Evolutionary conservation across 2,888 invertebrate species (phyloP), one percentile per base, ranked within the genome.

Genomic region (Mesorhabditis sp.): DNA sequence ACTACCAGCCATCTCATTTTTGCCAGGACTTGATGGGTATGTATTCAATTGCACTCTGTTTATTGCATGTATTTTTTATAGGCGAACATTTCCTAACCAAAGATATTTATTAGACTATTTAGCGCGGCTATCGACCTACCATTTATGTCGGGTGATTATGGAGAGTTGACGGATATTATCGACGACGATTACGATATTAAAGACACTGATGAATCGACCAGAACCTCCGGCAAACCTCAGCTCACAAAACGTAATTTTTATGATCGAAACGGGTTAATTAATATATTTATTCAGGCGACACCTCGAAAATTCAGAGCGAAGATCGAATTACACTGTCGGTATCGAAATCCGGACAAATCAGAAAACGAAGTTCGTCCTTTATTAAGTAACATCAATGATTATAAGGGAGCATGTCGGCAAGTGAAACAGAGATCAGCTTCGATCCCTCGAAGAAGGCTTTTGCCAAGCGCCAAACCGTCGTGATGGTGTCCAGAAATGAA

Each of bases 1-100:
- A 64, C 74, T 82, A 43, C 80, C 79, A 4, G 75, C 75, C 42
- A 77, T 82, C 44, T 80, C 80, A 4, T 76, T 81, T 42, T 70
- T 82, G 7, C 58, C 58, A 10, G 58, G 58, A 50, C 58, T 50
- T 2, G 58, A 50, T 50, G 58, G n/a, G 58, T 50, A n/a, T 10
- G 58, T 10, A 13, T 28, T 28, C 28, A 28, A 28, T 28, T 28
- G 28, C 28, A 28, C 28, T 28, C 28, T 28, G 28, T 50, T 50
- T 50, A 13, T 50, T 13, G n/a, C 7, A 50, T 50, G 58, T n/a
- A 50, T 50, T 50, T 50, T 50, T n/a, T 13, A 50, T 13, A 50
- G 1, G 7, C 10, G n/a, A 50, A 50, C n/a, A 50, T 50, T 50
- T 50, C 7, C n/a, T 50, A 10, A 50, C 58, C 7, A 10, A 50